Evolutionary conservation across 2,113 vertebrate species (phyloP).

Genomic region (Alaudala cheleensis): DNA sequence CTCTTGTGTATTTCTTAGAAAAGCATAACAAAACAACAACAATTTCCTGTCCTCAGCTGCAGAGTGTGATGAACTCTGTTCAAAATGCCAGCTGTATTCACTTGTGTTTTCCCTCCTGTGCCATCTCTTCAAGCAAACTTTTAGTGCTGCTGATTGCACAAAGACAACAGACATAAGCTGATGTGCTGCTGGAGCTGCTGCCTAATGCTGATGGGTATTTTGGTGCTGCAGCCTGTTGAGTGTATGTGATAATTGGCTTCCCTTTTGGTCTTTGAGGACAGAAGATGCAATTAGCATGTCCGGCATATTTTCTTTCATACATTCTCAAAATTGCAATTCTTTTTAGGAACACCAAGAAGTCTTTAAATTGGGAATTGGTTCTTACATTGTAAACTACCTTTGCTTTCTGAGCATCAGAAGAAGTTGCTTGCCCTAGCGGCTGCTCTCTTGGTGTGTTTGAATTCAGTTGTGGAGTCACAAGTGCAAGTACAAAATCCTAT

Average conservation of each 20-base stretch:
- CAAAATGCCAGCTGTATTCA: conserved; percentile 35
- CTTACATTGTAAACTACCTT: conserved; percentile 29
- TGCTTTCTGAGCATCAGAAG: conserved; percentile 35
- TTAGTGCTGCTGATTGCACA: conserved; percentile 4
- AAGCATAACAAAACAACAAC: background rate
- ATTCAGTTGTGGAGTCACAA: conserved; percentile 9
- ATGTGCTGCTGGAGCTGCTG: background rate
- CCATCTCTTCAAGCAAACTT: conserved; percentile 26
- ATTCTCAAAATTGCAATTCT: conserved; percentile 56
- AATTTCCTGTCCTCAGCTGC: conserved; percentile 8
- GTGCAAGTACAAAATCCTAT: conserved; percentile 5
- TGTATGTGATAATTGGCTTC: conserved; percentile 76
- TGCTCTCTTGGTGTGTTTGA: background rate
- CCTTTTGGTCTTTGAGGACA: conserved; percentile 69
- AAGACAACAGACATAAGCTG: conserved; percentile 13
- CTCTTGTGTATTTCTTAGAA: background rate
- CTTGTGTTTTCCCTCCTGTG: conserved; percentile 46
- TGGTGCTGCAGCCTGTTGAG: conserved; percentile 59
- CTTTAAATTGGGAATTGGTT: conserved; percentile 22
- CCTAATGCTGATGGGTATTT: conserved; percentile 50
- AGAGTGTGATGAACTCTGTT: background rate
- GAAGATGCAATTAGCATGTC: conserved; percentile 75
- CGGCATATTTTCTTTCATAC: conserved; percentile 53
- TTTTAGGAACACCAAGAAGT: background rate
- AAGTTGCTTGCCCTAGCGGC: background rate